Conservation (phyloP, 2,113 vertebrate species). For the Panthera leo region DNA sequence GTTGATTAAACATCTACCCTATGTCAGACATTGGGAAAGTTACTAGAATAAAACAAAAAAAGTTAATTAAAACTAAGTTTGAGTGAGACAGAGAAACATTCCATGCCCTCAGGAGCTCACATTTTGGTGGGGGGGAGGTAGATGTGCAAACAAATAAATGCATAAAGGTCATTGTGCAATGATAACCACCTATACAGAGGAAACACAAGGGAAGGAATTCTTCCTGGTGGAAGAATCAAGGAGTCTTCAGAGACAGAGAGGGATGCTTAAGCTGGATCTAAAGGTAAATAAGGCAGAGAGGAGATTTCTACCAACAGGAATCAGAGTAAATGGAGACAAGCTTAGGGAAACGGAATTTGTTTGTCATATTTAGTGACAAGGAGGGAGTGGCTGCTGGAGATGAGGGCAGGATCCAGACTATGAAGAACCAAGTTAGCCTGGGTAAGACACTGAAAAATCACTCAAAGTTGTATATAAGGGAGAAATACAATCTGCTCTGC, state of each 20-base stretch:
- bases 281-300: not conserved
- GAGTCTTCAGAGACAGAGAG: not conserved
- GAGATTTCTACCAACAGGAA: not conserved
- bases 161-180: not conserved
- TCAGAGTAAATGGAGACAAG: not conserved
- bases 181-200: not conserved
- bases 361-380: not conserved
- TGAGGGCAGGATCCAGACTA: not conserved
- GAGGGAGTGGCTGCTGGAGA: not conserved
- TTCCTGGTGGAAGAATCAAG: not conserved
- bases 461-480: not conserved
- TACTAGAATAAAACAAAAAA: not conserved
- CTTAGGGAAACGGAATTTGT: not conserved
- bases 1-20: not conserved
- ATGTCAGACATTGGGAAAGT: not conserved
- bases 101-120: not conserved
- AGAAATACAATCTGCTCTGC: not conserved
- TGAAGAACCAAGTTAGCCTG: not conserved
- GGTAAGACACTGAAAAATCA: not conserved
- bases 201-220: not conserved
- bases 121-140: not conserved
- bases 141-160: not conserved
- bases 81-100: not conserved
- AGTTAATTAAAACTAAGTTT: slow-evolving; percentile 34
- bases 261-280: not conserved